Conservation (phyloP, 2,797 vertebrate genomes). For the Amazona ochrocephala region DNA sequence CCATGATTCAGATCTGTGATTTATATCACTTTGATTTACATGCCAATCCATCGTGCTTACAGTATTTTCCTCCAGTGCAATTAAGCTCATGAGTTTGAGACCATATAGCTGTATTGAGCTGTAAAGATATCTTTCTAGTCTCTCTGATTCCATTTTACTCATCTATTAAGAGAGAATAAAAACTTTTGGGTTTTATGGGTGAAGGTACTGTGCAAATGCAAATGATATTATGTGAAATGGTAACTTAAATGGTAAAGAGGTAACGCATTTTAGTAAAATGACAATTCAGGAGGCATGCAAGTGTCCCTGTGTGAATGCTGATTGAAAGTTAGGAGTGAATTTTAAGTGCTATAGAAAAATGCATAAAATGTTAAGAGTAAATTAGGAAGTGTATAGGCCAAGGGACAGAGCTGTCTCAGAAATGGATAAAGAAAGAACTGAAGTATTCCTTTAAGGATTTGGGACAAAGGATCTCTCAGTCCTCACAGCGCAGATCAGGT, state of each 20-base stretch:
- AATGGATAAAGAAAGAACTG: slow-evolving; percentile 26
- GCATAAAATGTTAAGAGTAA: slow-evolving; percentile 33
- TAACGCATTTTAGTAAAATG: slow-evolving; percentile 51
- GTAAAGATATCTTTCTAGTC: slow-evolving; percentile 8
- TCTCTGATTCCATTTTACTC: slow-evolving; percentile 25
- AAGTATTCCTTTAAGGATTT: slow-evolving; percentile 51
- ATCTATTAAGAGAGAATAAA: slow-evolving; percentile 29
- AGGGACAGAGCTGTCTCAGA: slow-evolving; percentile 6
- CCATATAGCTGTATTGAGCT: background rate
- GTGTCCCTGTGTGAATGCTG: slow-evolving; percentile 12
- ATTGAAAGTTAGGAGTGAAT: slow-evolving; percentile 44
- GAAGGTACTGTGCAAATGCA: slow-evolving; percentile 51
- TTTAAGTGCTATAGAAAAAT: slow-evolving; percentile 49
- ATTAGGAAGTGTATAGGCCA: slow-evolving; percentile 30
- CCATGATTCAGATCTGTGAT: background rate
- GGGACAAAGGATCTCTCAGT: slow-evolving; percentile 48
- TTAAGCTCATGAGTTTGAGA: background rate
- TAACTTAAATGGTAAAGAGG: slow-evolving; percentile 50
- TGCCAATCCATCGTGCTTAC: background rate
- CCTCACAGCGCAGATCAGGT: slow-evolving; percentile 46
- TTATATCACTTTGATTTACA: slow-evolving; percentile 45
- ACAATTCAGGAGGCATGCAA: slow-evolving; percentile 36
- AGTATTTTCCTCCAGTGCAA: slow-evolving; percentile 19
- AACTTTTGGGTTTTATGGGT: slow-evolving; percentile 34
- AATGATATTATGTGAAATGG: slow-evolving; percentile 38